Evolutionary conservation across 2,797 vertebrate genomes (phyloP).

Genomic region (Esox masquinongy): DNA sequence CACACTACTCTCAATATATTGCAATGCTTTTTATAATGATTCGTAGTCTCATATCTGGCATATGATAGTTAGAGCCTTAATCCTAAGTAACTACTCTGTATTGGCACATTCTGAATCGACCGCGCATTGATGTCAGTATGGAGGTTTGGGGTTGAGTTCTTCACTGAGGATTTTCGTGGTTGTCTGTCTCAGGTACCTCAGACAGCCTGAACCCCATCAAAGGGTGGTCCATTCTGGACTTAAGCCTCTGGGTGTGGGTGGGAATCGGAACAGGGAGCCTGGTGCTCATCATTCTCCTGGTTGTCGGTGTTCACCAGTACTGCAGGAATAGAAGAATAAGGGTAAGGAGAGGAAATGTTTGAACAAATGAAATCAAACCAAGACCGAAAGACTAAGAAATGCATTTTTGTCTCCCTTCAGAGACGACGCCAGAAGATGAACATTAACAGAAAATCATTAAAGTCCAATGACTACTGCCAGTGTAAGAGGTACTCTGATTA

Average conservation of each 20-base stretch:
- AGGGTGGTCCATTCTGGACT: neutral
- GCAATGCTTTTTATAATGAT: neutral
- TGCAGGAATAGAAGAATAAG: constrained; percentile 55
- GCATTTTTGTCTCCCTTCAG: constrained; percentile 32
- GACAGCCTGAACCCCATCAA: fast-evolving
- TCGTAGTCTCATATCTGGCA: neutral
- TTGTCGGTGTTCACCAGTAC: constrained; percentile 31
- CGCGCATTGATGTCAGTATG: neutral
- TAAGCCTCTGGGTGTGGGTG: constrained; percentile 68
- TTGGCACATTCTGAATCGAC: neutral
- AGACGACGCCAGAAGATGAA: constrained; percentile 49
- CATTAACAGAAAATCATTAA: constrained; percentile 30
- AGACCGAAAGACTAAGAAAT: neutral
- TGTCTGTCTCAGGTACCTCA: neutral
- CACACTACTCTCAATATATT: neutral
- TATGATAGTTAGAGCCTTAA: neutral
- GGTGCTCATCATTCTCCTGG: constrained; percentile 53
- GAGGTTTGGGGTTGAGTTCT: neutral
- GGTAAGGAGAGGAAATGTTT: constrained; percentile 44
- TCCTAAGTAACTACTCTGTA: neutral
- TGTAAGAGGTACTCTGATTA: constrained; percentile 61
- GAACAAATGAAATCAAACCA: neutral
- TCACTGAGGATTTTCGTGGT: neutral
- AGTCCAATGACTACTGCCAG: constrained; percentile 61
- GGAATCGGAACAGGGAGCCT: constrained; percentile 39